These are phyloP conservation scores for Hyposmocoma kahamanoa DNA, from an alignment of 1,140 invertebrate genomes.

Conservation along the genomic window DNA sequence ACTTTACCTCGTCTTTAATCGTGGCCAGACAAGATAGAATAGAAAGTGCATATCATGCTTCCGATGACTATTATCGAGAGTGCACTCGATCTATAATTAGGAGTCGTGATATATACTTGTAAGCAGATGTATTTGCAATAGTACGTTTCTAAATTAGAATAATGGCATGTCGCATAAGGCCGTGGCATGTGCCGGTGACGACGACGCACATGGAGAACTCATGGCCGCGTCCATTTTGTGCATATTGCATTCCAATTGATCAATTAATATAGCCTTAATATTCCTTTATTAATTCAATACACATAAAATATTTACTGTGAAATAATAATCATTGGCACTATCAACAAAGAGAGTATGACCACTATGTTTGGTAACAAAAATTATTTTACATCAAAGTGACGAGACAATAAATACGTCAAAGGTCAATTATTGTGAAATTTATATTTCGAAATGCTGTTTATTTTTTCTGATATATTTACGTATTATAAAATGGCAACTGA, in stretches of 20 bases:
- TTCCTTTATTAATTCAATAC: no score
- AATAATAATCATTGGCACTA: no score
- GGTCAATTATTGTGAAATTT: no score
- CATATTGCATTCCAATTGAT: conserved; percentile 11
- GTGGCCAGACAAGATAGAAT: no score
- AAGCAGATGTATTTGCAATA: conserved; percentile 44
- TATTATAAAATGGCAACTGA: background rate
- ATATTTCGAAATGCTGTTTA: background rate
- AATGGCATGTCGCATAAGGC: conserved; percentile 34
- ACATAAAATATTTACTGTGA: no score
- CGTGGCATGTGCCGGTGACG: conserved; percentile 23
- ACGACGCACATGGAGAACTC: conserved; percentile 39
- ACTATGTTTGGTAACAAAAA: no score
- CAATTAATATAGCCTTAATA: no score
- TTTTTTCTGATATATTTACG: no score
- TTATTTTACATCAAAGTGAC: no score
- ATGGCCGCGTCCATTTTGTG: conserved; percentile 47
- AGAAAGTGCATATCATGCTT: conserved; percentile 1
- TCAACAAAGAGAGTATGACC: no score
- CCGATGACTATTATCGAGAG: conserved; percentile 18
- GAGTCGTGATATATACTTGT: conserved; percentile 37
- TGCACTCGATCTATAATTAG: conserved; percentile 63
- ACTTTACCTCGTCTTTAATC: no score
- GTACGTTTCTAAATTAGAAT: conserved; percentile 57
- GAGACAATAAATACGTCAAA: no score